Percentiles rank a stretch among this genome's conserved stretches.
These are phyloP conservation scores for Cnemophilus loriae DNA, from an alignment of 2,113 vertebrate genomes.

Conservation along the genomic window DNA sequence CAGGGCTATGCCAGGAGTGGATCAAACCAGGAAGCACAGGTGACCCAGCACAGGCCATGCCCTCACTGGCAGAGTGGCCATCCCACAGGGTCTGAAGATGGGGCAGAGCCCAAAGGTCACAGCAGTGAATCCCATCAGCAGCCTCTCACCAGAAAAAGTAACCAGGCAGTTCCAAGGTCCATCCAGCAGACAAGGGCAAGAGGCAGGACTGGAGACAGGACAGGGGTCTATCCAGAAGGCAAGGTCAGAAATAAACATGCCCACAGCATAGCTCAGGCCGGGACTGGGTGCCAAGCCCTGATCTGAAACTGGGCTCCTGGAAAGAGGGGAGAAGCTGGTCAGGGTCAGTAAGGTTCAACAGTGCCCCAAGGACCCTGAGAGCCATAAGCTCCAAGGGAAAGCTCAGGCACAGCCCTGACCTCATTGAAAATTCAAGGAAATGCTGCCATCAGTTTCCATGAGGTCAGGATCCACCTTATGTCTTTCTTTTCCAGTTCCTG, in stretches of 20 bases:
- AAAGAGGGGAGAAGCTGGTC: background rate
- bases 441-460: background rate
- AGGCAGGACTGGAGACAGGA: background rate
- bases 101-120: background rate
- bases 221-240: background rate
- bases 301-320: background rate
- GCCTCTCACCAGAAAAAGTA: background rate
- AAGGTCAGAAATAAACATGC: background rate
- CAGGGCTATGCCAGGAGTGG: background rate
- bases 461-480: background rate
- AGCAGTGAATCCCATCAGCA: background rate
- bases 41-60: background rate
- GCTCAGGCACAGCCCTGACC: background rate
- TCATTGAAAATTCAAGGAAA: background rate
- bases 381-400: accelerated
- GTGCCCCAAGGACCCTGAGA: background rate
- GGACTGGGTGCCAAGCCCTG: background rate
- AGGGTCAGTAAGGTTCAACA: background rate
- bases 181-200: background rate
- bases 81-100: background rate
- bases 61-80: background rate
- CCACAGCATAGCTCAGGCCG: background rate
- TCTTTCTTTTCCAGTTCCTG: background rate
- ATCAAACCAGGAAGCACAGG: background rate
- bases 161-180: background rate